phyloP scores from a whole-genome alignment of 2,888 invertebrate species.

The Apamea anceps region DNA sequence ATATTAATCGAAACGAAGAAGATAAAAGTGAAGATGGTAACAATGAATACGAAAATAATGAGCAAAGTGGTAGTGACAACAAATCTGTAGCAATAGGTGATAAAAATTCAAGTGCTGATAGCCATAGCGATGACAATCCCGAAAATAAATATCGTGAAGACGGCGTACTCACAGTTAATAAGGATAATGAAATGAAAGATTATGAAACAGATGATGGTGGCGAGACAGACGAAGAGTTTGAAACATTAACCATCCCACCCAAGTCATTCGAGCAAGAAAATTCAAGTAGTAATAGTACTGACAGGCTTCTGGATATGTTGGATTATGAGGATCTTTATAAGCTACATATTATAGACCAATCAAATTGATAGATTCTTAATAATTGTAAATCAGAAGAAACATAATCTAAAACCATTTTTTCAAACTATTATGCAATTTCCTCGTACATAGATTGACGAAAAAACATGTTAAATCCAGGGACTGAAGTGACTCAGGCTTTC shows the following conservation, averaged over 20 bases:
- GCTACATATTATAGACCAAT: neutral
- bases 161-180: neutral
- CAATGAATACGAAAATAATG: neutral
- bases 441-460: neutral
- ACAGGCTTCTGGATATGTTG: conserved; percentile 27
- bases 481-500: neutral
- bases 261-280: neutral
- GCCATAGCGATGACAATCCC: neutral
- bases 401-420: neutral
- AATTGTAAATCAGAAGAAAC: neutral
- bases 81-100: neutral
- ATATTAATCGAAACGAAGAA: neutral
- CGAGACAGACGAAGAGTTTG: conserved; percentile 7
- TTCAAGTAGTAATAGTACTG: conserved; percentile 7
- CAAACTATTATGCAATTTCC: neutral
- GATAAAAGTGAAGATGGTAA: neutral
- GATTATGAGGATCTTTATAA: conserved; percentile 33
- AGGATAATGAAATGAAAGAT: neutral
- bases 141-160: neutral
- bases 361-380: neutral
- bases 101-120: neutral
- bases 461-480: neutral
- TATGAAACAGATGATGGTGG: neutral
- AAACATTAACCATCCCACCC: conserved; percentile 16
- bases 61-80: neutral